phyloP scores from a whole-genome alignment of 2,797 vertebrate genomes.

The Tenualosa ilisha region DNA sequence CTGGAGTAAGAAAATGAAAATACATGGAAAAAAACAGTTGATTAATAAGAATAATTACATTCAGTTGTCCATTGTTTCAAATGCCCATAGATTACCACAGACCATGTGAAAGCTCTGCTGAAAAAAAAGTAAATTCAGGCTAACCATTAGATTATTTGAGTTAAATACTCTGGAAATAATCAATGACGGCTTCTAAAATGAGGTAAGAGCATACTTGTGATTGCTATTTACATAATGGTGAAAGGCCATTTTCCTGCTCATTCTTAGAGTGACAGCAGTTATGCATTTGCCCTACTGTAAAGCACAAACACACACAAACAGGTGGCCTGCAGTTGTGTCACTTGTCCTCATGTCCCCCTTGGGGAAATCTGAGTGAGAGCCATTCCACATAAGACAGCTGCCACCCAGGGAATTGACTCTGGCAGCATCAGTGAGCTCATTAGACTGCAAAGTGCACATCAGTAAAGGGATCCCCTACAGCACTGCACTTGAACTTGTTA shows the following conservation, averaged over 20 bases:
- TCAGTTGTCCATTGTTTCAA: background rate
- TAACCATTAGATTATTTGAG: background rate
- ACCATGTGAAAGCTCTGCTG: background rate
- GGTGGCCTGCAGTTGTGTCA: constrained; percentile 5
- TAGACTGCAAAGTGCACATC: constrained; percentile 6
- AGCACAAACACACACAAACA: background rate
- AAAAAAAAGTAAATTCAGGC: background rate
- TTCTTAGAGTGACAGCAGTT: background rate
- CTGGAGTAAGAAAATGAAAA: too few relatives aligned
- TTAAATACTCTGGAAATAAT: constrained; percentile 11
- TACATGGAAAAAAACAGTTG: background rate
- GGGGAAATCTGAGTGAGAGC: background rate
- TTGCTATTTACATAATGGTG: background rate
- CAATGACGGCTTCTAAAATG: background rate
- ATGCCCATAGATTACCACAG: background rate
- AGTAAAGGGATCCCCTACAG: background rate
- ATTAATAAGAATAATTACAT: background rate
- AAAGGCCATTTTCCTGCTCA: background rate
- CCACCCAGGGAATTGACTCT: background rate
- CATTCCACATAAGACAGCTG: constrained; percentile 4
- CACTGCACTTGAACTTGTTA: background rate
- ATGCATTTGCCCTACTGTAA: background rate
- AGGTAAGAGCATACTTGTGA: background rate
- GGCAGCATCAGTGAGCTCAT: background rate
- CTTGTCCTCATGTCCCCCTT: constrained; percentile 1